phyloP scores from a whole-genome alignment of 2,113 vertebrate genomes.

The Vombatus ursinus region DNA sequence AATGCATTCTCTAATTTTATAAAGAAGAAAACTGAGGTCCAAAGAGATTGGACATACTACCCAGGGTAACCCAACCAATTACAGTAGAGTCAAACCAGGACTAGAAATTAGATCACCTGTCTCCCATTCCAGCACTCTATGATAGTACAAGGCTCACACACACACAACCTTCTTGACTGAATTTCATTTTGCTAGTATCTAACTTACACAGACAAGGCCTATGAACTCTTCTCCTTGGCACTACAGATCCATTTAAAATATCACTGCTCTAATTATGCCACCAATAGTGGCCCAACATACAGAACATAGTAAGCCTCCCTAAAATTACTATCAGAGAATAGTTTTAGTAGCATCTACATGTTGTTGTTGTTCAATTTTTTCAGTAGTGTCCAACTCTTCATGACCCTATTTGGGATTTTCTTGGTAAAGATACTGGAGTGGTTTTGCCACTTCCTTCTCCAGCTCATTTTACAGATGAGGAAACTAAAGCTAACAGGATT shows the following conservation, averaged over 20 bases:
- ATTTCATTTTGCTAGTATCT: background rate
- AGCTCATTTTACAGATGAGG: background rate
- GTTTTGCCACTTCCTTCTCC: background rate
- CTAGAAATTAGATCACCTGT: background rate
- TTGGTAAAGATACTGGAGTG: background rate
- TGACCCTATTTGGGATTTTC: background rate
- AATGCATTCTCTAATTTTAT: background rate
- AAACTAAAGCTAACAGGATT: background rate
- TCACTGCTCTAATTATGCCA: background rate
- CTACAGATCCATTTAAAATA: background rate
- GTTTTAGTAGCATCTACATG: background rate
- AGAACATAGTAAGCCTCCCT: background rate
- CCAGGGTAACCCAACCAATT: background rate
- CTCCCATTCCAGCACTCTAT: background rate
- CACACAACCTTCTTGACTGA: background rate
- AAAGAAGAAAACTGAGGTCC: constrained; percentile 6
- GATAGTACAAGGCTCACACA: background rate
- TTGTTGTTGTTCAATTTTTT: background rate
- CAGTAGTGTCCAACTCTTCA: background rate
- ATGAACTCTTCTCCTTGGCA: background rate
- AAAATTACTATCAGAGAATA: background rate
- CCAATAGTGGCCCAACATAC: background rate
- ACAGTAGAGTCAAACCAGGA: background rate
- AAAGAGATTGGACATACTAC: constrained; percentile 28
- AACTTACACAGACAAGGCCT: background rate